Evolutionary conservation across 2,113 vertebrate species (phyloP), one percentile per base, ranked within the genome.

Genomic region (Megaceryle maxima): DNA sequence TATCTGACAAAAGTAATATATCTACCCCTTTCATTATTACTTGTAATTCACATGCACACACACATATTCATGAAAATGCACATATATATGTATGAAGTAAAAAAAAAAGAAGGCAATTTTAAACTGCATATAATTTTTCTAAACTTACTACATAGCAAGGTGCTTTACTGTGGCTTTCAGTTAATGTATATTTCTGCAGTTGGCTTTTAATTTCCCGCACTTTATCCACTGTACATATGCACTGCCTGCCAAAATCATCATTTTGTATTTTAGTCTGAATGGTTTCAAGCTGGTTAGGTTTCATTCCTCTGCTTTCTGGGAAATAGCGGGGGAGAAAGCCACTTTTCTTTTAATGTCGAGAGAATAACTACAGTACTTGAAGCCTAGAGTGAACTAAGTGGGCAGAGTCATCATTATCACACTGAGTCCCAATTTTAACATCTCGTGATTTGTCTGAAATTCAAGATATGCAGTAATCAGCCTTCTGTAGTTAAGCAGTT

Each of bases 281-380:
- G 92, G 55, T 84, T 88, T 97, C 96, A 97, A 95, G 95, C 90
- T 96, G 96, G 92, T 92, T 96, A 81, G 55, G 62, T 94, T 97
- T 94, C 63, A 81, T 94, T 97, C 29, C 67, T 59, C 50, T 93
- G 83, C n/a, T 43, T 93, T 94, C 55, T 94, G 89, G 15, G 63
- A 94, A 77, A 62, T 64, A 44, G 83, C n/a, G 0, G 77, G 91
- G 60, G 76, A 89, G 31, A 31, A 50, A 88, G 50, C 55, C 83
- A 59, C 94, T 97, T 94, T 96, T 90, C 79, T 91, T 97, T 95
- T 84, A 91, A 83, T 59, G 56, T 55, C 63, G 83, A 91, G 87
- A 94, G 80, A 92, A 87, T 80, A 92, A 91, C 87, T 94, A 39
- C 74, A 84, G 53, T 70, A 76, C 67, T 81, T 81, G 82, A 94